Percentiles rank a stretch among this genome's conserved stretches.
Conservation (phyloP, 2,113 vertebrate genomes). For the Cheirogaleus medius region DNA sequence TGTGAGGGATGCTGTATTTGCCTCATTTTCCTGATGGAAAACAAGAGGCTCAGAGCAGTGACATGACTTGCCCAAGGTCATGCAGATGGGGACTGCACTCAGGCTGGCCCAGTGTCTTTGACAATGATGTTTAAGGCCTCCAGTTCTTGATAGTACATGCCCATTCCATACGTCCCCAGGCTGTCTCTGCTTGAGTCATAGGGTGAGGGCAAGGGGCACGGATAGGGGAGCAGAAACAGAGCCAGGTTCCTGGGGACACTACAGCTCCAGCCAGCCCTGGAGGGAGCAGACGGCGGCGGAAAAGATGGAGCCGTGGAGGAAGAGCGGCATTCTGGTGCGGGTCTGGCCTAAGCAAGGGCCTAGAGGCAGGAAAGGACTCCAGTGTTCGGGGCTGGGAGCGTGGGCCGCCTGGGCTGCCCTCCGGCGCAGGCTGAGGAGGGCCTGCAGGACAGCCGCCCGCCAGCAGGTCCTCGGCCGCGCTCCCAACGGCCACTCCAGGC, state of each 20-base stretch:
- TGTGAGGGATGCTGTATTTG: not conserved
- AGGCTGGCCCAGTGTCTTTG: not conserved
- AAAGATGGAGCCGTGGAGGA: fast-evolving
- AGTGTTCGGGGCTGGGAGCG: not conserved
- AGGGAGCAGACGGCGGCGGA: not conserved
- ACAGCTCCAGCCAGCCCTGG: not conserved
- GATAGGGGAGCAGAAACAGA: not conserved
- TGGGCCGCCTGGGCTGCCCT: not conserved
- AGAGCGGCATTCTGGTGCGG: not conserved
- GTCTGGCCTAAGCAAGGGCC: not conserved
- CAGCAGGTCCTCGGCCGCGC: slow-evolving; percentile 40
- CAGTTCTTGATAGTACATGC: not conserved
- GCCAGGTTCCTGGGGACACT: not conserved
- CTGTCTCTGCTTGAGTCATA: not conserved
- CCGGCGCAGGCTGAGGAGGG: not conserved
- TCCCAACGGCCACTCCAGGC: slow-evolving; percentile 69
- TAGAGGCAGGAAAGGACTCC: not conserved
- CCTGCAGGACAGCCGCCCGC: slow-evolving; percentile 11
- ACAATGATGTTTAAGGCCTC: not conserved
- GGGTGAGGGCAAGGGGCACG: not conserved
- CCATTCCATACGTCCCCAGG: not conserved
- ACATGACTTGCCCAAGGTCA: not conserved
- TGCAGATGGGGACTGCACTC: not conserved
- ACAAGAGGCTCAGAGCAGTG: not conserved
- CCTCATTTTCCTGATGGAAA: not conserved